A percentile compares a stretch with the other conserved stretches of the same genome.
phyloP scores from a whole-genome alignment of 1,140 invertebrate genomes.

The Drosophila malerkotliana region DNA sequence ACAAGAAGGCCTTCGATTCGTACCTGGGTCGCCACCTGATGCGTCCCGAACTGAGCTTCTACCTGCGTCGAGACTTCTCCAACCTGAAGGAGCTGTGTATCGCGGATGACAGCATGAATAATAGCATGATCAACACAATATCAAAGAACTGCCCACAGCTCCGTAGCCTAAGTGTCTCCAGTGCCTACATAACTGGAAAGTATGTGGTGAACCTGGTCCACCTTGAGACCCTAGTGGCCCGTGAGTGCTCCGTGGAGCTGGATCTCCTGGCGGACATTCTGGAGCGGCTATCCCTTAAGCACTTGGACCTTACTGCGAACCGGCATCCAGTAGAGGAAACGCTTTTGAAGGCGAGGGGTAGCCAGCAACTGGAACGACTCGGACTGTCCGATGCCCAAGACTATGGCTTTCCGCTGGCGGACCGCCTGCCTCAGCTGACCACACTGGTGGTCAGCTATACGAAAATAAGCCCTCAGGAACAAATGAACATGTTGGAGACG shows the following conservation, averaged over 20 bases:
- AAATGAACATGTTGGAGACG: conserved; percentile 47
- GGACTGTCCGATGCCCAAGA: conserved; percentile 61
- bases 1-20: conserved; percentile 61
- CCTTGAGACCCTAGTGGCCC: conserved; percentile 49
- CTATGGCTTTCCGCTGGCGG: conserved; percentile 60
- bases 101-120: conserved; percentile 60
- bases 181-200: conserved; percentile 64
- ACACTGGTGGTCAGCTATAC: conserved; percentile 65
- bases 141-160: conserved; percentile 52
- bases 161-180: conserved; percentile 60
- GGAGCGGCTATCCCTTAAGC: conserved; percentile 40
- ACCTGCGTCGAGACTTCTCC: conserved; percentile 53
- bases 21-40: conserved; percentile 66
- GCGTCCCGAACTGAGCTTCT: conserved; percentile 68
- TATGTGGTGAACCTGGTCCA: conserved; percentile 37
- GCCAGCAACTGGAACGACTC: conserved; percentile 47
- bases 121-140: conserved; percentile 65
- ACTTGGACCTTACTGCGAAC: conserved; percentile 59
- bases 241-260: conserved; percentile 60
- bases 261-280: conserved; percentile 47
- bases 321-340: conserved; percentile 51
- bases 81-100: conserved; percentile 63
- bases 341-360: conserved; percentile 37
- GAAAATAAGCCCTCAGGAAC: conserved; percentile 41
- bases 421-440: conserved; percentile 42